phyloP scores from a whole-genome alignment of 2,888 invertebrate species.

The Elysia crispata region DNA sequence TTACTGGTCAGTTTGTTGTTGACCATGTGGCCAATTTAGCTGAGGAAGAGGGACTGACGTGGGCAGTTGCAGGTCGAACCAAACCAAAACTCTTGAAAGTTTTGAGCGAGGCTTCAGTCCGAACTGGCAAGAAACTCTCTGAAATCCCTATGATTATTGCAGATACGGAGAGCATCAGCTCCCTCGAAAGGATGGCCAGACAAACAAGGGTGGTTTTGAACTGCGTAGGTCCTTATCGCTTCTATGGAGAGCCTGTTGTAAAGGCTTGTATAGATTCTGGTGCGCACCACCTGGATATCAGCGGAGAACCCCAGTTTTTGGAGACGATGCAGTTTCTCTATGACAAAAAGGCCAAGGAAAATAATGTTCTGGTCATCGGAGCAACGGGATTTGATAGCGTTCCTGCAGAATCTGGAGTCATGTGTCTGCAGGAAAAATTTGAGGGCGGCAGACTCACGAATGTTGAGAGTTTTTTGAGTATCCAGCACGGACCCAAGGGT shows the following conservation, averaged over 20 bases:
- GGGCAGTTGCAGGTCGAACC: conserved; percentile 93
- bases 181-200: conserved; percentile 88
- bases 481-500: conserved; percentile 57
- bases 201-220: conserved; percentile 89
- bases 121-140: conserved; percentile 79
- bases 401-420: conserved; percentile 91
- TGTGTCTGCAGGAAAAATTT: conserved; percentile 80
- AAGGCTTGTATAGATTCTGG: conserved; percentile 89
- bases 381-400: conserved; percentile 96
- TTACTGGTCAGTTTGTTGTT: conserved; percentile 92
- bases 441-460: neutral
- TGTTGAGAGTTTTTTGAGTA: neutral
- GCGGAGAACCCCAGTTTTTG: conserved; percentile 93
- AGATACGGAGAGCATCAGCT: conserved; percentile 86
- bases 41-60: conserved; percentile 82
- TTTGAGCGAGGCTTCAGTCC: conserved; percentile 77
- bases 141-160: conserved; percentile 86
- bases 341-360: conserved; percentile 83
- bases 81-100: conserved; percentile 81
- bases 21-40: conserved; percentile 80
- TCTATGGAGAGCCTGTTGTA: conserved; percentile 93
- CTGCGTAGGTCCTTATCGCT: conserved; percentile 90
- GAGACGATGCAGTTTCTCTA: conserved; percentile 91
- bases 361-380: conserved; percentile 90
- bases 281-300: conserved; percentile 93